Conservation (phyloP, 2,113 vertebrate genomes). For the Fregata magnificens region DNA sequence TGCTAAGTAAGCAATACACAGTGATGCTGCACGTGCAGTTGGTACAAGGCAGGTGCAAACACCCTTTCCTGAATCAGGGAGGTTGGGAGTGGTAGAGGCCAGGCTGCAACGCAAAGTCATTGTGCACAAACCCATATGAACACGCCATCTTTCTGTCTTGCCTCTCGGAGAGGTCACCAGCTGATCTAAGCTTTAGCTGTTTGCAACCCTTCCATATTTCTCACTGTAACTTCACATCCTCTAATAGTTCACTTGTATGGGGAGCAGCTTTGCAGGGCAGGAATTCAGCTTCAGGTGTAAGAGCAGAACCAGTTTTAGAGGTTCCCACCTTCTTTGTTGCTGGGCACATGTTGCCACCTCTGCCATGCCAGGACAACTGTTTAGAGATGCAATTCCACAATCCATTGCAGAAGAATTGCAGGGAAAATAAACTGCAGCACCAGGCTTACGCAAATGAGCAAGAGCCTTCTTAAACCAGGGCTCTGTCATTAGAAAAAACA, state of each 20-base stretch:
- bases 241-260: neutral
- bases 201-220: neutral
- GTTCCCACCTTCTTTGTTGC: neutral
- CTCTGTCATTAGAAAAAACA: neutral
- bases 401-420: neutral
- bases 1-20: neutral
- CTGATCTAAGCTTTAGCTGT: neutral
- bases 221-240: neutral
- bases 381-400: neutral
- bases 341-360: neutral
- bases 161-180: neutral
- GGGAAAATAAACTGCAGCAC: neutral
- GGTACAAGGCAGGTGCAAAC: neutral
- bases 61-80: neutral
- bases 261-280: neutral
- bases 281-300: neutral
- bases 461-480: neutral
- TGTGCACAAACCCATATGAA: neutral
- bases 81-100: neutral
- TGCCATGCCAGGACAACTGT: neutral
- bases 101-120: fast-evolving
- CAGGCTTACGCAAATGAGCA: fast-evolving
- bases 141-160: fast-evolving
- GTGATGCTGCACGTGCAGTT: fast-evolving
- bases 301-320: neutral